phyloP scores from a whole-genome alignment of 2,113 vertebrate genomes.

The Python bivittatus region DNA sequence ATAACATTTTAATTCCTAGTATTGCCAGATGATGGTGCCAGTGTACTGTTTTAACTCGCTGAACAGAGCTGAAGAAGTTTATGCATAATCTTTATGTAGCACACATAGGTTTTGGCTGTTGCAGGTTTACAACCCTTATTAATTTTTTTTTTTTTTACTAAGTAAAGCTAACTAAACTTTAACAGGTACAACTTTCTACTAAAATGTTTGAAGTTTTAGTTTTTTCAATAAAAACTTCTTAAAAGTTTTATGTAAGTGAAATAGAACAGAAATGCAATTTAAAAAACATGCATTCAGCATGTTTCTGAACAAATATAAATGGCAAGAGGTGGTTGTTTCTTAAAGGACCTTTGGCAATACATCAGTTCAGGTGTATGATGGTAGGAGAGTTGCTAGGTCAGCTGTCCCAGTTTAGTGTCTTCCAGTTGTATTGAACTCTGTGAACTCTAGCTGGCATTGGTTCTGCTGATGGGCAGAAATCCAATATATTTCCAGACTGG shows the following conservation, averaged over 20 bases:
- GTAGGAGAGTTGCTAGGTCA: neutral
- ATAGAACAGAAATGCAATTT: constrained; percentile 51
- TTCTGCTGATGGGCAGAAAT: neutral
- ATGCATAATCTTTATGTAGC: constrained; percentile 13
- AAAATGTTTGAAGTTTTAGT: neutral
- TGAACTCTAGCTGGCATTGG: neutral
- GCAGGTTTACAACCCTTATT: constrained; percentile 29
- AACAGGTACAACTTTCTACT: neutral
- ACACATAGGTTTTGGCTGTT: constrained; percentile 26
- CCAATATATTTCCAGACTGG: neutral
- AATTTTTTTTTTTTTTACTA: neutral
- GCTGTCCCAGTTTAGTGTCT: neutral
- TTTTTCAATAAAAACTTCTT: neutral
- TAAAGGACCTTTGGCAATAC: neutral
- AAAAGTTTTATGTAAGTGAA: constrained; percentile 45
- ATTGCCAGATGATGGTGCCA: constrained; percentile 65
- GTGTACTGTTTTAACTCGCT: constrained; percentile 15
- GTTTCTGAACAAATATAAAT: neutral
- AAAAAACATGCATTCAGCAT: constrained; percentile 11
- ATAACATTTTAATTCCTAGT: constrained; percentile 31
- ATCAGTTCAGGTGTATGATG: neutral
- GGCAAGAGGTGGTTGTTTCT: neutral
- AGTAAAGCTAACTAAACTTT: neutral
- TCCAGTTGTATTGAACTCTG: neutral
- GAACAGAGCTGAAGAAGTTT: neutral